Evolutionary conservation across 2,797 vertebrate species (phyloP).

Genomic region (Anolis apletophallus): DNA sequence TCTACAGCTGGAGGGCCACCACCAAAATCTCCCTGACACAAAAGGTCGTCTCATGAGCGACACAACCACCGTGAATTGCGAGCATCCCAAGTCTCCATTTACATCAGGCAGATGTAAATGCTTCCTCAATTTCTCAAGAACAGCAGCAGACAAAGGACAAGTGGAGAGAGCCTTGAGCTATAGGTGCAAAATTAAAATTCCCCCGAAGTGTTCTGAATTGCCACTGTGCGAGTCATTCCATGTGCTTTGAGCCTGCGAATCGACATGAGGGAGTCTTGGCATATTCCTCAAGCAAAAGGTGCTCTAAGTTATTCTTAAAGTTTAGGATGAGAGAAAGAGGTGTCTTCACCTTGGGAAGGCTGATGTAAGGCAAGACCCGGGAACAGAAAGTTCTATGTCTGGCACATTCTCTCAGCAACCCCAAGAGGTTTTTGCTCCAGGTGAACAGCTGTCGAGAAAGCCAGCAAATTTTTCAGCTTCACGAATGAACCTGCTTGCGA

Average conservation of each 20-base stretch:
- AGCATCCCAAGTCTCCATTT: too few relatives aligned
- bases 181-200: not conserved
- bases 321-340: too few relatives aligned
- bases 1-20: too few relatives aligned
- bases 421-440: not conserved
- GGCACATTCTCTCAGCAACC: not conserved
- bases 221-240: not conserved
- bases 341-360: not conserved
- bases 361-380: not conserved
- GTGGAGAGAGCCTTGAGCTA: not conserved
- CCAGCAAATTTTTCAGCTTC: not conserved
- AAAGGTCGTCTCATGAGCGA: too few relatives aligned
- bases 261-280: not conserved
- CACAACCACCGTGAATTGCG: too few relatives aligned
- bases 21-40: too few relatives aligned
- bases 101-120: not conserved
- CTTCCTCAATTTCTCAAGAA: not conserved
- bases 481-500: not conserved
- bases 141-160: not conserved
- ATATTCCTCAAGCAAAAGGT: not conserved
- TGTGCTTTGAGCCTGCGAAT: not conserved
- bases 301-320: not conserved
- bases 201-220: not conserved
- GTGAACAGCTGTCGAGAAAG: not conserved
- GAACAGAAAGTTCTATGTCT: not conserved